A percentile compares a stretch with the other conserved stretches of the same genome.
phyloP scores from a whole-genome alignment of 2,888 invertebrate species.

The Trachelus iudaicus region DNA sequence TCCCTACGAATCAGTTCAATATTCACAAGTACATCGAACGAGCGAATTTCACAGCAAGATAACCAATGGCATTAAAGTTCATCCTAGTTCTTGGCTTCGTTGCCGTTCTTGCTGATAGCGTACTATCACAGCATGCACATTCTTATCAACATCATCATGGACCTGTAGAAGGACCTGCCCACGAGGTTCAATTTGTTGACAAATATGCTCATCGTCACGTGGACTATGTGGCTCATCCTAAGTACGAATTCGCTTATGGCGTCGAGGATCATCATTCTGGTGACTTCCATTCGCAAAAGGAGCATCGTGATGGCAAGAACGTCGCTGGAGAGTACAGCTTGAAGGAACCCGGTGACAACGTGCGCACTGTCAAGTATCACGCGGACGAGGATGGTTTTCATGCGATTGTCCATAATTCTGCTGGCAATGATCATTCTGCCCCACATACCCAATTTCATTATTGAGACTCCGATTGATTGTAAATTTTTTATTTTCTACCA shows the following conservation, averaged over 20 bases:
- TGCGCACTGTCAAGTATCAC: slow-evolving; percentile 20
- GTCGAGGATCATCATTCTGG: slow-evolving; percentile 20
- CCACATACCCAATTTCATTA: slow-evolving; percentile 4
- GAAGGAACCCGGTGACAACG: slow-evolving; percentile 19
- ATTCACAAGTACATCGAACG: neutral
- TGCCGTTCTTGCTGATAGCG: slow-evolving; percentile 7
- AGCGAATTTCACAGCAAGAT: neutral
- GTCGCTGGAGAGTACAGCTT: slow-evolving; percentile 18
- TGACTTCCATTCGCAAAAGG: slow-evolving; percentile 18
- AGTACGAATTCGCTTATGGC: slow-evolving; percentile 17
- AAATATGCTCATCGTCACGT: slow-evolving; percentile 17
- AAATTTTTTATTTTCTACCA: neutral
- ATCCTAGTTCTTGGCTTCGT: slow-evolving; percentile 13
- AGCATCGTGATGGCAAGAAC: slow-evolving; percentile 19
- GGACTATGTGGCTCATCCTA: slow-evolving; percentile 19
- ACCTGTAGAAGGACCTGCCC: slow-evolving; percentile 16
- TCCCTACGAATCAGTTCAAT: slow-evolving; percentile 9
- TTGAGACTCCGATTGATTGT: neutral
- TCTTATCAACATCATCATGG: slow-evolving; percentile 15
- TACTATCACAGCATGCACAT: slow-evolving; percentile 7
- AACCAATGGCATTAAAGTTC: slow-evolving; percentile 15
- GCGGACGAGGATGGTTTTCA: slow-evolving; percentile 17
- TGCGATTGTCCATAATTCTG: slow-evolving; percentile 18
- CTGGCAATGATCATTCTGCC: slow-evolving; percentile 18
- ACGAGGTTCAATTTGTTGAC: slow-evolving; percentile 11